Conservation (phyloP, 2,113 vertebrate genomes). For the Antechinus stuartii region DNA sequence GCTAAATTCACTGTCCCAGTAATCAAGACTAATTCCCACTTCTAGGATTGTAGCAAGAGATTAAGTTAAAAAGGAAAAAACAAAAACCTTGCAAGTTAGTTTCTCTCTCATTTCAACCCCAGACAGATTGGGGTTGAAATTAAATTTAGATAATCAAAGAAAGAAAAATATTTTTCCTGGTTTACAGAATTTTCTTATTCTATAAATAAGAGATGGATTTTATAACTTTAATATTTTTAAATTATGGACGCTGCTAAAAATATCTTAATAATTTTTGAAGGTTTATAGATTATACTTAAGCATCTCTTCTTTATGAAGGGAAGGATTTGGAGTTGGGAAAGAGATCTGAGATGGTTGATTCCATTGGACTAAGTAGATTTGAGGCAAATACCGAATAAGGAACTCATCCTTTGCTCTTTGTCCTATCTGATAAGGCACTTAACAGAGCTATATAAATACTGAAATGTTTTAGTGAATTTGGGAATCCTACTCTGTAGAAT, state of each 20-base stretch:
- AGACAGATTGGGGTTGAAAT: background rate
- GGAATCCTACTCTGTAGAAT: background rate
- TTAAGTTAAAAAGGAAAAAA: background rate
- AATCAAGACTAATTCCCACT: background rate
- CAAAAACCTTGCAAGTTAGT: background rate
- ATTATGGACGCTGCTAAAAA: background rate
- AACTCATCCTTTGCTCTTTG: background rate
- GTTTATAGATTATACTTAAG: background rate
- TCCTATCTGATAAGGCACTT: background rate
- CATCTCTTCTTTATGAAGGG: background rate
- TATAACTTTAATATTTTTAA: background rate
- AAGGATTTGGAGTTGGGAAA: background rate
- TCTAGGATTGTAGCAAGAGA: background rate
- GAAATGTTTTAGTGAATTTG: background rate
- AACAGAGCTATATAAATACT: background rate
- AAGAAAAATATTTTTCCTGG: background rate
- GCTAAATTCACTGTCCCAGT: background rate
- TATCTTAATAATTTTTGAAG: background rate
- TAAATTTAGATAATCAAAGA: background rate
- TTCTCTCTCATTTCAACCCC: background rate
- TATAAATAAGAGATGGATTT: background rate
- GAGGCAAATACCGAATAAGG: background rate
- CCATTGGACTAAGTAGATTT: background rate
- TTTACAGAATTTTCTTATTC: background rate
- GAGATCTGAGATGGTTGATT: background rate